Evolutionary conservation across 2,888 invertebrate species (phyloP).

Genomic region (Tetrapedia diversipes): DNA sequence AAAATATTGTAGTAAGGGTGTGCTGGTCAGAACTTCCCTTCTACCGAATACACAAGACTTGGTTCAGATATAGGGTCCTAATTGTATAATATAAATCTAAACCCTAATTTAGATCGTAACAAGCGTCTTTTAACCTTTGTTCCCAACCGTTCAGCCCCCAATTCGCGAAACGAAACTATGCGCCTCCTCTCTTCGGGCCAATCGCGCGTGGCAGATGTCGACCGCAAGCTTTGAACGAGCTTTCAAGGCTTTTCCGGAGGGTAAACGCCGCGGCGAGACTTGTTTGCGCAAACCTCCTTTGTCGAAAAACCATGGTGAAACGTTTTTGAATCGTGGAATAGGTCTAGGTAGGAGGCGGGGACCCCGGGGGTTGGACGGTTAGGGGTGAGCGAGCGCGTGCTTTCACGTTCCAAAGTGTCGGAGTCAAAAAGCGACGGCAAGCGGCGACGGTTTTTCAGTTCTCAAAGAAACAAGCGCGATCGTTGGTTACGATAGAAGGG

Average conservation of each 20-base stretch:
- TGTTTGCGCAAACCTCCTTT: conserved; percentile 54
- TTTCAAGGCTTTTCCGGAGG: conserved; percentile 36
- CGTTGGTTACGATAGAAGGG: conserved; percentile 37
- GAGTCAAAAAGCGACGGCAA: conserved; percentile 25
- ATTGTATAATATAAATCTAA: no score
- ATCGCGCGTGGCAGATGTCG: conserved; percentile 57
- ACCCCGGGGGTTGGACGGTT: no score
- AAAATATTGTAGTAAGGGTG: no score
- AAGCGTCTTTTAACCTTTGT: conserved; percentile 54
- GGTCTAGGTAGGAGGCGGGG: no score
- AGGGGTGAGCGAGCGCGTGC: conserved; percentile 24
- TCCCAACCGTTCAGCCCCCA: conserved; percentile 41
- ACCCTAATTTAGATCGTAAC: no score
- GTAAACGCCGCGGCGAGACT: conserved; percentile 34
- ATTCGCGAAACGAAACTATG: conserved; percentile 66
- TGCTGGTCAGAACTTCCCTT: no score
- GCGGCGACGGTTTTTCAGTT: conserved; percentile 8
- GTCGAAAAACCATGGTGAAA: conserved; percentile 40
- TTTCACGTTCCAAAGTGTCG: conserved; percentile 48
- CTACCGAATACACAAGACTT: no score
- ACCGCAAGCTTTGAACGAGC: conserved; percentile 43
- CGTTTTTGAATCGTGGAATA: conserved; percentile 39
- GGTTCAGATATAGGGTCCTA: no score
- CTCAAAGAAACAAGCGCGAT: conserved; percentile 24
- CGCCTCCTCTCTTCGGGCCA: conserved; percentile 46